A percentile compares a stretch with the other conserved stretches of the same genome.
phyloP scores from a whole-genome alignment of 1,140 invertebrate species.

The Pogonomyrmex californicus region DNA sequence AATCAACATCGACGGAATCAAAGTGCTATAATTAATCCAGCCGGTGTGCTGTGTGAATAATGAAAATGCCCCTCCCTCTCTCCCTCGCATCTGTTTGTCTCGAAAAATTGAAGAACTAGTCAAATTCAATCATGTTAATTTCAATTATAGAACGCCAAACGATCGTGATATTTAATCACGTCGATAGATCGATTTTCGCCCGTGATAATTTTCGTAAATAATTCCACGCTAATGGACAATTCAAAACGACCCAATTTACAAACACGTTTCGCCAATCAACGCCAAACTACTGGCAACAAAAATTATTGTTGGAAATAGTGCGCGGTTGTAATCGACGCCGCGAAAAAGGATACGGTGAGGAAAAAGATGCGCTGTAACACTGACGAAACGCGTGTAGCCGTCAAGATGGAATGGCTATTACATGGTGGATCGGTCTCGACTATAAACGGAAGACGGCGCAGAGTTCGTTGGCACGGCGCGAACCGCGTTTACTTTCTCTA shows the following conservation, averaged over 20 bases:
- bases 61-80: background rate
- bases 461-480: constrained; percentile 24
- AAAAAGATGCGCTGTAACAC: background rate
- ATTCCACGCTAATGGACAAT: background rate
- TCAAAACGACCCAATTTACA: background rate
- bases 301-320: background rate
- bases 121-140: background rate
- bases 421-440: constrained; percentile 26
- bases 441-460: constrained; percentile 66
- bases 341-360: background rate
- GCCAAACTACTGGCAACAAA: background rate
- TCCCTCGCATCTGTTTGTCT: too few species aligned
- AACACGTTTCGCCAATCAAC: background rate
- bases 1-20: constrained; percentile 49
- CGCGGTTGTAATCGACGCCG: background rate
- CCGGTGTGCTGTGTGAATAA: background rate
- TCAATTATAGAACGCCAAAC: background rate
- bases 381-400: background rate
- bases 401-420: constrained; percentile 28
- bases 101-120: constrained; percentile 15
- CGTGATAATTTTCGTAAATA: constrained; percentile 12
- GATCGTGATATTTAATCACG: background rate
- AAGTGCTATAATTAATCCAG: constrained; percentile 33
- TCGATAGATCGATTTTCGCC: background rate
- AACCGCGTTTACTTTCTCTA: constrained; percentile 71